These are phyloP conservation scores for Zaprionus davidi DNA, from an alignment of 1,140 invertebrate species.

Conservation along the genomic window DNA sequence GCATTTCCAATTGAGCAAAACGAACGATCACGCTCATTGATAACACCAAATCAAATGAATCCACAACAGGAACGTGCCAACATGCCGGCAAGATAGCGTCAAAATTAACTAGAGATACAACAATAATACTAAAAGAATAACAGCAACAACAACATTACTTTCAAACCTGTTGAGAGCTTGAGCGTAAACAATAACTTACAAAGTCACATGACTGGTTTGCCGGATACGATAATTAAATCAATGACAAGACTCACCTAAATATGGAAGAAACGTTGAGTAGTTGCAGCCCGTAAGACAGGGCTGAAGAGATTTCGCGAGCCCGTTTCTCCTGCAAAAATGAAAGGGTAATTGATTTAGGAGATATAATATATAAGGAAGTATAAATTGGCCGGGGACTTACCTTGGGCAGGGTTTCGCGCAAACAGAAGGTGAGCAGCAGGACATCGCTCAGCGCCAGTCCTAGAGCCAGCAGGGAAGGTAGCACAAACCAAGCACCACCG, in stretches of 20 bases:
- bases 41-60: constrained; percentile 43
- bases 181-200: constrained; percentile 16
- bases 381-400: constrained; percentile 54
- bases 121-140: constrained; percentile 3
- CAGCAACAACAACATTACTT: neutral
- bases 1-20: constrained; percentile 24
- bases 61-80: constrained; percentile 36
- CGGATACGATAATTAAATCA: constrained; percentile 56
- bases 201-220: constrained; percentile 35
- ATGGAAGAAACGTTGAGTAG: constrained; percentile 86
- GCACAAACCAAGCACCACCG: constrained; percentile 90
- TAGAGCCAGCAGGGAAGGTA: constrained; percentile 95
- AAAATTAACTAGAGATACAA: constrained; percentile 5
- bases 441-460: constrained; percentile 91
- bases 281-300: constrained; percentile 89
- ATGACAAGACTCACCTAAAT: constrained; percentile 62
- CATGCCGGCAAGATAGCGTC: constrained; percentile 38
- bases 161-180: constrained; percentile 47
- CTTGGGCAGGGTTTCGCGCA: constrained; percentile 94
- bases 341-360: constrained; percentile 34
- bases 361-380: neutral
- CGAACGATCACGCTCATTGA: constrained; percentile 31
- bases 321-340: constrained; percentile 86
- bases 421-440: constrained; percentile 89
- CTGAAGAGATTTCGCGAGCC: constrained; percentile 83